Base-by-base conservation (phyloP, 1,140 invertebrate species). In the Bombus consobrinus region DNA sequence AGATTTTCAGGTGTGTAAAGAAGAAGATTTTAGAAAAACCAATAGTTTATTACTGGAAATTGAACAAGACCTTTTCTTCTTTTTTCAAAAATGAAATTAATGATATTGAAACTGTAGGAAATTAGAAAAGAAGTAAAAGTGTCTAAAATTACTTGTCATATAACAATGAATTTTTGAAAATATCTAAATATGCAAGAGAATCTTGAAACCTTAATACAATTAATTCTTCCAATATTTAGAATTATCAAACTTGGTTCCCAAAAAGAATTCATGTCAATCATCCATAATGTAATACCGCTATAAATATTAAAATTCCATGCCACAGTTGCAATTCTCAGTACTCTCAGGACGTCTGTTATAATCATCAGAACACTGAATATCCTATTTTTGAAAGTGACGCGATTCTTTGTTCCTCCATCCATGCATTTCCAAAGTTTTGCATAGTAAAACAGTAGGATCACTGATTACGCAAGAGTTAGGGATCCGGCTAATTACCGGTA, bases 401-500 rank as follows among this genome's bases (percentile, higher is more conserved):
- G 37, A 41, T 25, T 37, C 0, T 28, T 12, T 72, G 13, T n/a
- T 43, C n/a, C 41, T 34, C n/a, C 2, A 47, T 74, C 53, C 69
- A 72, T 72, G 25, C 28, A 32, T 68, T 79, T 47, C 12, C 77
- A 80, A 57, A 53, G 39, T n/a, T 71, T 37, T 72, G 47, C 47
- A 72, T 81, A 81, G 25, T 15, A 47, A 66, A 64, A 37, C 32
- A 41, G n/a, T 28, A 25, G 15, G 25, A 62, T 76, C 32, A 53
- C 47, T 34, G 13, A 64, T 86, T 83, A 71, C 41, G 80, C 34
- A 86, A 86, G 43, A 12, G 18, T 32, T 22, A 53, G 12, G 66
- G 39, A 68, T 57, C 39, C 39, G 18, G 39, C n/a, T 86, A 86
- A 91, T 88, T 90, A 89, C 59, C 78, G 28, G 59, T 85, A 88